phyloP scores from a whole-genome alignment of 2,797 vertebrate species.

The Bryconaethiops microstoma region DNA sequence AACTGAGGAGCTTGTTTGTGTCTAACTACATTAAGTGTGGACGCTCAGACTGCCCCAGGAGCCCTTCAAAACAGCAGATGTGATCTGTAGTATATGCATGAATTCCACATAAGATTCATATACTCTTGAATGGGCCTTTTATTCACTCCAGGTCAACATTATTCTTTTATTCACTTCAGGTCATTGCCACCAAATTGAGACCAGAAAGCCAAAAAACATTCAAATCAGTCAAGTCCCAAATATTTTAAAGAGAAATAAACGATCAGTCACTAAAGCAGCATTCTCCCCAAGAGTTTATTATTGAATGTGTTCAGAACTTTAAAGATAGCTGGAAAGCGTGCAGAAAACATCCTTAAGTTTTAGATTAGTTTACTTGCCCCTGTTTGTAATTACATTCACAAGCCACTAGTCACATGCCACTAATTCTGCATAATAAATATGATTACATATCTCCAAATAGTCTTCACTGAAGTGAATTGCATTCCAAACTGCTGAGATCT shows the following conservation, averaged over 20 bases:
- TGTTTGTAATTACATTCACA: neutral
- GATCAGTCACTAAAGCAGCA: neutral
- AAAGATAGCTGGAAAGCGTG: constrained; percentile 9
- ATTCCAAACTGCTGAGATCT: neutral
- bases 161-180: constrained; percentile 1
- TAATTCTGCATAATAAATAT: neutral
- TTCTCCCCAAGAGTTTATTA: neutral
- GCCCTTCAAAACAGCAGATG: neutral
- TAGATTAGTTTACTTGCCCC: constrained; percentile 26
- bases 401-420: neutral
- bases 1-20: neutral
- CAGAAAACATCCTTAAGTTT: constrained; percentile 15
- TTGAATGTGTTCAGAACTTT: constrained; percentile 4
- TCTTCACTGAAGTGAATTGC: neutral
- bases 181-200: neutral
- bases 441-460: neutral
- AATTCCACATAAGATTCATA: neutral
- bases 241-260: neutral
- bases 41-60: neutral
- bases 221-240: neutral
- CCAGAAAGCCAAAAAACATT: neutral
- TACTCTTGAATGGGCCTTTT: neutral
- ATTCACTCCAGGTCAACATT: too few species aligned
- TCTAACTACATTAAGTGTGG: constrained; percentile 8
- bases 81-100: neutral